Base-by-base conservation (phyloP, 1,140 invertebrate genomes). In the Mactra quadrangularis region DNA sequence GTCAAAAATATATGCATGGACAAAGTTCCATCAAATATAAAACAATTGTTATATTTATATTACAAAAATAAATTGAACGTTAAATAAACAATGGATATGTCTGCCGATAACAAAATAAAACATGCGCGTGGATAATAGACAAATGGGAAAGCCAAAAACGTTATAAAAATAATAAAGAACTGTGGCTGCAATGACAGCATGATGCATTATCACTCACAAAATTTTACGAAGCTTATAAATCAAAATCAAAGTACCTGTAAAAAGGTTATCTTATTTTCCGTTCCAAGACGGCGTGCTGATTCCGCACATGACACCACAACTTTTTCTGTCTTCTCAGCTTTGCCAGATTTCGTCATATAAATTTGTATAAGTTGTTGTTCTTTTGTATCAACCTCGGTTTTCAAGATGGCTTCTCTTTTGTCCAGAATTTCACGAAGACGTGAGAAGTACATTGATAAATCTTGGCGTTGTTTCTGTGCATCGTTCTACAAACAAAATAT, bases 191-290 rank as follows among this genome's bases (percentile, higher is more conserved):
- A n/a, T n/a, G n/a, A n/a, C n/a, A n/a, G n/a, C n/a, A n/a, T n/a
- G n/a, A n/a, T n/a, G n/a, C n/a, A n/a, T n/a, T n/a, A n/a, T n/a
- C n/a, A n/a, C n/a, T n/a, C n/a, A n/a, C n/a, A n/a, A n/a, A n/a
- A n/a, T n/a, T n/a, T n/a, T n/a, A n/a, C n/a, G n/a, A n/a, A n/a
- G n/a, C n/a, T n/a, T n/a, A n/a, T n/a, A n/a, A n/a, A n/a, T n/a
- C n/a, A n/a, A n/a, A n/a, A n/a, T n/a, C n/a, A n/a, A n/a, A n/a
- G 13, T 59, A 74, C 71, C 25, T 74, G 53, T 57, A 74, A 25
- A 47, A 74, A 74, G 9, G 25, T 59, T 17, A 74, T 33, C 15
- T 57, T 74, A 35, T 59, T 74, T 59, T 74, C 71, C 29, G 71
- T 74, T 9, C 33, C 19, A 1, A 74, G 25, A 57, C 53, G 29